Evolutionary conservation across 1,140 invertebrate genomes (phyloP), one percentile per base, ranked within the genome.

Genomic region (Cydia splendana): DNA sequence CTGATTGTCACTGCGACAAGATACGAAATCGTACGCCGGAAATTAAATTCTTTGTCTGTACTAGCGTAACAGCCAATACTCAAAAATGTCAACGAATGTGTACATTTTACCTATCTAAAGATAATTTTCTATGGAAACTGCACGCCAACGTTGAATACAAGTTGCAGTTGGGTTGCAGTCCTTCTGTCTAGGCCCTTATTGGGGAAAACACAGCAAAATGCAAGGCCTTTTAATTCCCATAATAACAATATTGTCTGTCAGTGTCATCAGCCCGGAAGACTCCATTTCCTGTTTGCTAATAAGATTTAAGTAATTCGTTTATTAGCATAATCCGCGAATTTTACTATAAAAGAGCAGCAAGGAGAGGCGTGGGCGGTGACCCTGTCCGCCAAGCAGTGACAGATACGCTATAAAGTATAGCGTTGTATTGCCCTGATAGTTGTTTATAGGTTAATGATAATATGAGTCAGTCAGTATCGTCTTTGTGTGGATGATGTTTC

Each of bases 261-360:
- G 67, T 38, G 67, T 18, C 67, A 71, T 71, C 67, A 1, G 34
- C 0, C 34, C 67, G 67, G 78, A 79, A 65, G 57, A 24, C 42
- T 42, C 18, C 1, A 34, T 42, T 79, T 79, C 75, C 75, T 79
- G 71, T 67, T 74, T 79, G 71, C 78, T 79, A 71, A 71, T 38
- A 71, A 71, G 34, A 15, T 51, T 45, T 1, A 24, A 24, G 24
- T 38, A 28, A 67, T 48, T 67, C 15, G 65, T 48, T 48, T 48
- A 75, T 75, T 75, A 62, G 75, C 75, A 76, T 76, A 76, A 76
- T 69, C 65, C 28, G 28, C 51, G 67, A 30, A 69, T 42, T 77
- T 74, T 62, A 30, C 76, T 74, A 77, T 57, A 53, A 53, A 74
- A 74, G 69, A 57, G 53, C n/a, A 24, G 53, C 71, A 53, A 77